Evolutionary conservation across 2,888 invertebrate genomes (phyloP).

Genomic region (Drosophila ustulata): DNA sequence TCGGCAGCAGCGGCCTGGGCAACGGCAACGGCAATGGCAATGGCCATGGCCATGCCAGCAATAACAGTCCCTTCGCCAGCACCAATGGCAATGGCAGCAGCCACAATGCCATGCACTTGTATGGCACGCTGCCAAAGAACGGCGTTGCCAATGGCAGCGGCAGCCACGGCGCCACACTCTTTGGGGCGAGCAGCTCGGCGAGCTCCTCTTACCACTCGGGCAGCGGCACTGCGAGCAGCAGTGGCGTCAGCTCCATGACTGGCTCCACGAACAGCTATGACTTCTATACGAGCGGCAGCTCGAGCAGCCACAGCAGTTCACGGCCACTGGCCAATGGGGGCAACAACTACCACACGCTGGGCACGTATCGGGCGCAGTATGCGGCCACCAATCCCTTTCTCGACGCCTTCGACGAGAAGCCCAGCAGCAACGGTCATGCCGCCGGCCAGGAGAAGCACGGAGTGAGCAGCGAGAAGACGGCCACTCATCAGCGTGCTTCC

Average conservation of each 20-base stretch:
- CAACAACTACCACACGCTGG: slow-evolving; percentile 84
- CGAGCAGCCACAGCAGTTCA: slow-evolving; percentile 68
- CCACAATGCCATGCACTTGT: slow-evolving; percentile 82
- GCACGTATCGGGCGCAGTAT: slow-evolving; percentile 85
- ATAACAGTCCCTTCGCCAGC: slow-evolving; percentile 70
- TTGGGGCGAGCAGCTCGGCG: slow-evolving; percentile 51
- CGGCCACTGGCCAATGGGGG: slow-evolving; percentile 79
- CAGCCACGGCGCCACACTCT: slow-evolving; percentile 55
- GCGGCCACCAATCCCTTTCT: slow-evolving; percentile 85
- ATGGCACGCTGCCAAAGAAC: slow-evolving; percentile 84
- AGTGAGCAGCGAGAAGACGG: slow-evolving; percentile 50
- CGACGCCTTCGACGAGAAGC: slow-evolving; percentile 84
- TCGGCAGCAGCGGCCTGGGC: slow-evolving; percentile 72
- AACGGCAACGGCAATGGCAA: slow-evolving; percentile 64
- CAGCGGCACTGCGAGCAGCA: slow-evolving; percentile 83
- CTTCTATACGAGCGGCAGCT: slow-evolving; percentile 81
- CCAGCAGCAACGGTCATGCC: slow-evolving; percentile 42
- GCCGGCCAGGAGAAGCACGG: slow-evolving; percentile 48
- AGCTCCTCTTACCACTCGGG: slow-evolving; percentile 74
- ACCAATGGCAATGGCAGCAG: slow-evolving; percentile 74
- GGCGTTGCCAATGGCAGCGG: slow-evolving; percentile 60
- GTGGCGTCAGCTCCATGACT: slow-evolving; percentile 84
- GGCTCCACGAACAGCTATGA: slow-evolving; percentile 84
- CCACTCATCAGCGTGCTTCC: slow-evolving; percentile 69
- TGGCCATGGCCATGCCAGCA: slow-evolving; percentile 51